Base-by-base conservation (phyloP, 2,113 vertebrate genomes). In the Upupa epops region DNA sequence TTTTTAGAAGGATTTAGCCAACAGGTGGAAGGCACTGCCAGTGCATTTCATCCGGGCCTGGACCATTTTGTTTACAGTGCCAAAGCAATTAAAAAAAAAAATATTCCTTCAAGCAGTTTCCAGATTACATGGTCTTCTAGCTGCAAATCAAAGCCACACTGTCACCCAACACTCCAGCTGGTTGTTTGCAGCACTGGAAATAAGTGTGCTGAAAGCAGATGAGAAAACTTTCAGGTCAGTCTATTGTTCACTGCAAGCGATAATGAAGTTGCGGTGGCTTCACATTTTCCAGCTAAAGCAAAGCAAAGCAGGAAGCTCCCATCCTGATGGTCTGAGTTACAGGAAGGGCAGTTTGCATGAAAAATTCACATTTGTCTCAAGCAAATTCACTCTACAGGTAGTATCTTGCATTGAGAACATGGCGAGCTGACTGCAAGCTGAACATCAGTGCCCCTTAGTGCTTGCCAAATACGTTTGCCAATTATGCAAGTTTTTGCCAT, bases 1-100 rank as follows among this genome's bases (percentile, higher is more conserved):
- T 89, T 84, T 92, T n/a, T 81, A 79, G 89, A 72, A 78, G 29
- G 52, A 56, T 70, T 74, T 87, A 52, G 10, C 59, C 55, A 49
- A 90, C 97, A 97, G 97, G 97, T 97, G 96, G 92, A 73, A 74
- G 25, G 75, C 29, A 20, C 52, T 59, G 58, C 84, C 93, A 90
- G 71, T 83, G 83, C 22, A 2, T 83, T 94, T 93, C 94, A 71
- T 73, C 90, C 93, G 91, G 81, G 91, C 83, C 84, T 89, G 73
- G n/a, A 17, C 68, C 6, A 6, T 59, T 88, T 88, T 85, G 60
- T 94, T 98, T 96, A 96, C 95, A 91, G 74, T 83, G 63, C 74
- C 42, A 71, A 77, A 88, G 61, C 52, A 68, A 83, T 22, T 91
- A 84, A 89, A 89, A 96, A 95, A 66, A 3, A 86, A 93, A 77